Conservation (phyloP, 2,888 invertebrate genomes). For the Trichopoda pennipes region DNA sequence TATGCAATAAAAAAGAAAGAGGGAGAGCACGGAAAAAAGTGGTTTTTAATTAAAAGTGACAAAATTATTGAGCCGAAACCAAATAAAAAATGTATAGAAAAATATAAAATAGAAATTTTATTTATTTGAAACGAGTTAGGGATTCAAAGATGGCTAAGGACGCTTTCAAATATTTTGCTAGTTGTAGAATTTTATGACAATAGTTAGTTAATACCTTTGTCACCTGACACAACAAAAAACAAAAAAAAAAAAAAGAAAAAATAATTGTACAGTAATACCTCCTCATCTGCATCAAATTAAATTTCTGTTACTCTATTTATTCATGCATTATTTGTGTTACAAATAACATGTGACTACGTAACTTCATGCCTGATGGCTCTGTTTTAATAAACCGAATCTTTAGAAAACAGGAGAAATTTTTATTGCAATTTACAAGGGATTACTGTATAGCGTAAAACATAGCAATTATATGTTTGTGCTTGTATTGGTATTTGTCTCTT, state of each 20-base stretch:
- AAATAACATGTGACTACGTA: too few species aligned
- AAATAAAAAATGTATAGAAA: constrained; percentile 21
- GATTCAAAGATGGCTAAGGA: constrained; percentile 5
- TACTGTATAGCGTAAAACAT: not conserved
- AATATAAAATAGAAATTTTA: constrained; percentile 43
- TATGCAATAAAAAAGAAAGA: not conserved
- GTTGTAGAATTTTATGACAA: constrained; percentile 31
- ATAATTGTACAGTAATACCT: too few species aligned
- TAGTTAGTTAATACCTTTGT: constrained; percentile 44
- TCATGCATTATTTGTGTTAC: too few species aligned
- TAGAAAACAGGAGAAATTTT: too few species aligned
- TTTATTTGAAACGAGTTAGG: constrained; percentile 44
- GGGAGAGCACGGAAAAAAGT: not conserved
- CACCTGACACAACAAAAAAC: constrained; percentile 22
- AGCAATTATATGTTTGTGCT: not conserved
- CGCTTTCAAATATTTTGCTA: constrained; percentile 11
- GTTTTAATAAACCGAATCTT: too few species aligned
- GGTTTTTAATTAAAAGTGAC: constrained; percentile 58
- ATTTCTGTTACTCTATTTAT: too few species aligned
- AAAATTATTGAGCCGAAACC: constrained; percentile 52
- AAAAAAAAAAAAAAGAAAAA: too few species aligned
- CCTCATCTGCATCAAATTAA: too few species aligned
- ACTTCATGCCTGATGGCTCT: too few species aligned
- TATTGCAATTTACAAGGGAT: too few species aligned
- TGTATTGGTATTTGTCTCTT: constrained; percentile 9